A percentile compares a stretch with the other conserved stretches of the same genome.
Conservation (phyloP, 2,797 vertebrate genomes). For the Pangasius macronema region DNA sequence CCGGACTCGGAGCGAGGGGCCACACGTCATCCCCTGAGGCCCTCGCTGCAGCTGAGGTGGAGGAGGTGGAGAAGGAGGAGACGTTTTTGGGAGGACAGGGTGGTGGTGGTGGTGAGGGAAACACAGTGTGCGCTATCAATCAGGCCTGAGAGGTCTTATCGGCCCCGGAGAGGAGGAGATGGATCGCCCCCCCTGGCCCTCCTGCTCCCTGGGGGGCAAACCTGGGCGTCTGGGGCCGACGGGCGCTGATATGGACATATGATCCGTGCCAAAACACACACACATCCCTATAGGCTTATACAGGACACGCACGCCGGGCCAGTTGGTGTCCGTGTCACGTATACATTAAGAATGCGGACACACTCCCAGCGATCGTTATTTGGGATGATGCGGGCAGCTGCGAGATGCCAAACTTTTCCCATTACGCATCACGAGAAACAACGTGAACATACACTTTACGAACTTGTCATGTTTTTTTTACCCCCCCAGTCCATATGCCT, state of each 20-base stretch:
- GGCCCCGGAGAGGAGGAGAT: constrained; percentile 35
- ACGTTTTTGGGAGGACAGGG: neutral
- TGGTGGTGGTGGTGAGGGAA: neutral
- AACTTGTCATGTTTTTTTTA: neutral
- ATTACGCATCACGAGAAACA: constrained; percentile 6
- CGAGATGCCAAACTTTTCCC: constrained; percentile 42
- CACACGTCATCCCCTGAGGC: constrained; percentile 51
- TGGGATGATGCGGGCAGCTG: constrained; percentile 58
- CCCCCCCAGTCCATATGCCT: neutral
- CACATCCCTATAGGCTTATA: constrained; percentile 52
- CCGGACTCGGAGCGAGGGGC: constrained; percentile 59
- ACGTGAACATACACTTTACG: neutral
- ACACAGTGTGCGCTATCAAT: constrained; percentile 52
- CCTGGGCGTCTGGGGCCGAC: constrained; percentile 24
- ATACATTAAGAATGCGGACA: constrained; percentile 46
- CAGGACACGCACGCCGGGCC: constrained; percentile 36
- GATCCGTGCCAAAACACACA: constrained; percentile 41
- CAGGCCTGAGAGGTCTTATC: constrained; percentile 54
- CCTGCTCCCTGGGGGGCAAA: constrained; percentile 25
- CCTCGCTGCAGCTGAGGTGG: constrained; percentile 36
- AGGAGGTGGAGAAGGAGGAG: neutral
- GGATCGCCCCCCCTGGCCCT: constrained; percentile 37
- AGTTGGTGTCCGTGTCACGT: constrained; percentile 61
- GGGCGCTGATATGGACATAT: constrained; percentile 31
- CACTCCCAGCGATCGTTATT: constrained; percentile 28